Conservation (phyloP, 2,797 vertebrate species). For the Diglossa cyanea region DNA sequence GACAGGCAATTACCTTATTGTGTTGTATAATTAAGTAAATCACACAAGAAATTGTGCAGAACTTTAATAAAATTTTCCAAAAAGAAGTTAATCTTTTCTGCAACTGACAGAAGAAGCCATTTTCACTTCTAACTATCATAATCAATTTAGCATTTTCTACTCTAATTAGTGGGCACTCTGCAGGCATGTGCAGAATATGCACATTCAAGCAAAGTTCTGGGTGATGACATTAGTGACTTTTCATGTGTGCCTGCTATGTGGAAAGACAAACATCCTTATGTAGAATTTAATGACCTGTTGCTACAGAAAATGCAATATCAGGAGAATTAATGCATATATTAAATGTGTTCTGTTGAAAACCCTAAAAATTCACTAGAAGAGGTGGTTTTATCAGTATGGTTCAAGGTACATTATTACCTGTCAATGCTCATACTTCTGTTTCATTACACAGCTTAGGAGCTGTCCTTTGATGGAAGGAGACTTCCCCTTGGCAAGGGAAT, state of each 20-base stretch:
- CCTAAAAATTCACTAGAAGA: background rate
- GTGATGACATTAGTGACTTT: background rate
- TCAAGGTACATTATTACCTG: background rate
- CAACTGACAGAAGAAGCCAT: background rate
- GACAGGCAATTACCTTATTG: slow-evolving; percentile 66
- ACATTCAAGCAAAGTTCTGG: background rate
- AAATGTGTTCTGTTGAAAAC: background rate
- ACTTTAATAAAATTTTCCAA: slow-evolving; percentile 48
- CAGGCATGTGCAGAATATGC: background rate
- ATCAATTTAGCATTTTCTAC: slow-evolving; percentile 28
- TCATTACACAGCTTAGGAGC: background rate
- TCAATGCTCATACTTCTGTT: background rate
- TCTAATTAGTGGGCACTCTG: background rate
- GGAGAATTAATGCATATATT: background rate
- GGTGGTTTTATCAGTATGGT: background rate
- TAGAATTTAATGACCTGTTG: background rate
- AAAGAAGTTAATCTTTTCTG: slow-evolving; percentile 22
- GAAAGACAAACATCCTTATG: background rate
- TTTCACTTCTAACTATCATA: slow-evolving; percentile 9
- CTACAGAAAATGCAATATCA: background rate
- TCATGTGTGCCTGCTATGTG: background rate
- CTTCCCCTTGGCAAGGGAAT: background rate
- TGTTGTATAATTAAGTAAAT: slow-evolving; percentile 68
- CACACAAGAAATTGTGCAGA: slow-evolving; percentile 52
- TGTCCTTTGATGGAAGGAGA: background rate